Base-by-base conservation (phyloP, 1,140 invertebrate genomes). In the Zaprionus taronus region DNA sequence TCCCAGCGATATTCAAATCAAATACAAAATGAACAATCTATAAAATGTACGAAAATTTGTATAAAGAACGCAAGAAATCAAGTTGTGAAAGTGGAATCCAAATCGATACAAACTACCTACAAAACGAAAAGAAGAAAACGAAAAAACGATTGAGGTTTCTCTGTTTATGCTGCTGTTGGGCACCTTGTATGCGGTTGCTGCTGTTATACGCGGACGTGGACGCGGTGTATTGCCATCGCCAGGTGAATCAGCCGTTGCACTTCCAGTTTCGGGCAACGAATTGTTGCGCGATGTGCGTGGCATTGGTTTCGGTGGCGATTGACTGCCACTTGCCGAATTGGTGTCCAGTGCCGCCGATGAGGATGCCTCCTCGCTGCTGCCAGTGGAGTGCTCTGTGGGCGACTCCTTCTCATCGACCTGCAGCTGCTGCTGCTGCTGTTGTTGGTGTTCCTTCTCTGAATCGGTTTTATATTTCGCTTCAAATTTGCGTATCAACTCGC, bases 261-360 rank as follows among this genome's bases (percentile, higher is more conserved):
- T 58, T 57, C 63, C 62, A 62, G 81, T 77, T 81, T 95, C 95
- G 1, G 95, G 94, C 44, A 96, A 91, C 34, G 95, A 96, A 84
- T 95, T 94, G 31, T 95, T 94, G 72, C 95, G 93, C 15, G 95
- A 95, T 0, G 94, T 94, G 72, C 95, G 94, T 24, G 96, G 96
- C 91, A 97, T 93, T 11, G 96, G 96, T 85, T 97, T 97, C 0
- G 96, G 96, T 9, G 96, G 95, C 24, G 84, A 92, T n/a, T 83
- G 74, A 11, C 75, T 80, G 70, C 90, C 82, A 17, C 89, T 89
- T 22, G 82, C 83, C 53, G 81, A 81, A 41, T 81, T 75, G 5
- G 81, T 83, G 38, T 90, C 79, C 72, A 83, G 31, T 0, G 69
- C 77, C 2, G 62, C 85, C 3, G 80, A 77, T 2, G 83, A 92